Percentiles rank a stretch among this genome's conserved stretches.
These are phyloP conservation scores for Diarsia dahlii DNA, from an alignment of 2,888 invertebrate genomes.

Conservation along the genomic window DNA sequence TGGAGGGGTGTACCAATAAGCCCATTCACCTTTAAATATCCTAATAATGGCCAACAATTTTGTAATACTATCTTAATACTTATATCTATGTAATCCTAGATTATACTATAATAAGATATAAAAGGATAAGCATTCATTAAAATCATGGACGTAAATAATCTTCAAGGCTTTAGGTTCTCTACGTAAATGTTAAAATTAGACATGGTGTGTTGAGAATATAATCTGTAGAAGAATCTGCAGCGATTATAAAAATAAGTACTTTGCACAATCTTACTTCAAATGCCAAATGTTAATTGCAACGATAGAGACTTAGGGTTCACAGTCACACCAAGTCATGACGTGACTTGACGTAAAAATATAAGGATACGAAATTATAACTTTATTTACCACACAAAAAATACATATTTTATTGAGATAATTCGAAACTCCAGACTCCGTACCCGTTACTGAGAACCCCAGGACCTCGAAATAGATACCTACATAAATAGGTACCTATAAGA, in stretches of 20 bases:
- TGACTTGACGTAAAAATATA: no score
- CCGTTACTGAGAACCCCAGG: not conserved
- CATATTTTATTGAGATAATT: no score
- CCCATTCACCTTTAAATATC: no score
- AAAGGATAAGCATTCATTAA: conserved; percentile 13
- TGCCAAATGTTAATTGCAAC: conserved; percentile 9
- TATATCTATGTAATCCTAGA: conserved; percentile 41
- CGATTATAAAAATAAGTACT: conserved; percentile 28
- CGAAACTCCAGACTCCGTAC: not conserved
- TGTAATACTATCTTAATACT: conserved; percentile 23
- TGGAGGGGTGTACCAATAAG: no score
- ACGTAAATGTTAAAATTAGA: not conserved
- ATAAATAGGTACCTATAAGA: no score
- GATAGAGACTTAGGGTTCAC: conserved; percentile 9
- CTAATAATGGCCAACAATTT: not conserved
- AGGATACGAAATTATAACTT: no score
- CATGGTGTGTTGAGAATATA: not conserved
- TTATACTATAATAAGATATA: conserved; percentile 27
- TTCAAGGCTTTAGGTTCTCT: not conserved
- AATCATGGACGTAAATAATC: conserved; percentile 20
- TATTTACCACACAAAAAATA: no score
- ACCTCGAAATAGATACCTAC: not conserved
- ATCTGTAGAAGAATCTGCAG: not conserved
- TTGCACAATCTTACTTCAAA: not conserved
- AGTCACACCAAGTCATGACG: no score